Evolutionary conservation across 1,140 invertebrate species (phyloP).

Genomic region (Ruditapes philippinarum): DNA sequence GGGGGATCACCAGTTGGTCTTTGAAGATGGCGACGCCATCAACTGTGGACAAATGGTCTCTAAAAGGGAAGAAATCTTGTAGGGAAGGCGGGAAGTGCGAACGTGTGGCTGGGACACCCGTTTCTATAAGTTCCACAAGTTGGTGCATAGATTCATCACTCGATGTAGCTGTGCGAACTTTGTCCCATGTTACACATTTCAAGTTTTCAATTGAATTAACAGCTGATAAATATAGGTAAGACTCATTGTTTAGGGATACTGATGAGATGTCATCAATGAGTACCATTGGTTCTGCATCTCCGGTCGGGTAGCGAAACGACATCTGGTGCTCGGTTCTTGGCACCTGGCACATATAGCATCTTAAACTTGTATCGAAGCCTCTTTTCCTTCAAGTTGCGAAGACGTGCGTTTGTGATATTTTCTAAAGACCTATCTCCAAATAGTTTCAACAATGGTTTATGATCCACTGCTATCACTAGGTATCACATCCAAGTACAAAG

Average conservation of each 20-base stretch:
- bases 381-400: no score
- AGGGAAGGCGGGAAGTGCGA: conserved; percentile 48
- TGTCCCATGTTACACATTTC: conserved; percentile 33
- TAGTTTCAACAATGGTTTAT: no score
- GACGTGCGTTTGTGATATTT: no score
- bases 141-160: conserved; percentile 60
- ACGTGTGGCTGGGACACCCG: conserved; percentile 63
- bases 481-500: no score
- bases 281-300: conserved; percentile 39
- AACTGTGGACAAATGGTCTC: conserved; percentile 59
- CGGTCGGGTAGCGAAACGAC: conserved; percentile 60
- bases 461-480: no score
- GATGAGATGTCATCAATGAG: conserved; percentile 37
- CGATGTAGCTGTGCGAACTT: conserved; percentile 54
- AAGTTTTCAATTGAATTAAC: neutral
- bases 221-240: neutral
- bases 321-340: no score
- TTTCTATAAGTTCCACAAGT: conserved; percentile 59
- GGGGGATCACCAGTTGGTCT: conserved; percentile 64
- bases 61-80: conserved; percentile 66
- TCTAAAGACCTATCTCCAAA: no score
- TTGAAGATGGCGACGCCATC: conserved; percentile 67
- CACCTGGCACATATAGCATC: no score
- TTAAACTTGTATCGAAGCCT: no score
- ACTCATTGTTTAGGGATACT: conserved; percentile 13